Evolutionary conservation across 2,113 vertebrate genomes (phyloP), one percentile per base, ranked within the genome.

Genomic region (Leucosticte australis): DNA sequence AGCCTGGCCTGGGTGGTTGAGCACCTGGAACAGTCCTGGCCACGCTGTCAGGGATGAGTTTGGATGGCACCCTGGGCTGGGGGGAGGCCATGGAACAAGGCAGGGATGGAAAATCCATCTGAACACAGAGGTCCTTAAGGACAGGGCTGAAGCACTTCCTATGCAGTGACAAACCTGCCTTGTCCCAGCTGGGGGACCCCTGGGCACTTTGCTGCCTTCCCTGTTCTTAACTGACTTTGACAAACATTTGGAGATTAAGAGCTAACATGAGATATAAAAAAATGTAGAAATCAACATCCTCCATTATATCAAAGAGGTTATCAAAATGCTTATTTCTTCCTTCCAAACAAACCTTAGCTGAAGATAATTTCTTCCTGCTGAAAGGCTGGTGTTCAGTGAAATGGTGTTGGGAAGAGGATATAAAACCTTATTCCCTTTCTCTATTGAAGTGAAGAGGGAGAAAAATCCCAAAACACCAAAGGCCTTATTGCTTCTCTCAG

Each of bases 11-110:
- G 57, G 20, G 33, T 14, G 31, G 9, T 7, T 4, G 6, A 19
- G 41, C 15, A 13, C 27, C 3, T 0, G 2, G 42, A 49, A 9
- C 1, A 2, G 7, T 8, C 35, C 57, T 2, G 2, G 60, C n/a
- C 6, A 1, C 0, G 4, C 21, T 15, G 37, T 37, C 3, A 2
- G 71, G 24, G 68, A 16, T 9, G 7, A 26, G 33, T 41, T 16
- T 24, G 41, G 57, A 23, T 3, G 24, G 52, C 7, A 41, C 2
- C 3, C 22, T 3, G 15, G 49, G 26, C 35, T 33, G 6, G 7
- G 42, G 63, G 2, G 12, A 21, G 35, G 44, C 59, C 22, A 8
- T 1, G 3, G 3, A 42, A 33, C 31, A n/a, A 41, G 60, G 33
- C 90, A 46, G 35, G 3, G 47, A 41, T 13, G 53, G 64, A 55